Evolutionary conservation across 2,113 vertebrate genomes (phyloP), one percentile per base, ranked within the genome.

Genomic region (Orthochromis indermauri): DNA sequence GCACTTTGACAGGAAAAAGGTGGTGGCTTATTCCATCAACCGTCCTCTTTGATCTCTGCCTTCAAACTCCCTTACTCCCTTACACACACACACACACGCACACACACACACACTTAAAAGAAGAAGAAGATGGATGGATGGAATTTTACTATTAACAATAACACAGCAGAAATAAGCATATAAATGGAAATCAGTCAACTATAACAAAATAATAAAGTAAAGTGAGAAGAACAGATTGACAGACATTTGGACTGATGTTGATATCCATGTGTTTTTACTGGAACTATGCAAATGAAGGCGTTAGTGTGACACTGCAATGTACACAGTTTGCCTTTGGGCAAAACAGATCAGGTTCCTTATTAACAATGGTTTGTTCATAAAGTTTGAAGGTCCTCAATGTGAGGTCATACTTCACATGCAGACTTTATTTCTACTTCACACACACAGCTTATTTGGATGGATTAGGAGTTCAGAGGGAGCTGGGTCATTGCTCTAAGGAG

Each of bases 171-270:
- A 24, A 55, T 55, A 55, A 24, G 6, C 53, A 55, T 13, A 3
- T 24, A 55, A 24, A 24, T 55, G 0, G 21, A 55, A 55, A 1
- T 55, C 11, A 24, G 0, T 55, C 53, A 55, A 13, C 0, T 0
- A 24, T 26, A 55, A 13, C 21, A 13, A 55, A 26, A 26, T 13
- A 8, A 57, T 26, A 55, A 57, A 55, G 54, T 26, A 55, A 57
- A 55, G 54, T 0, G 21, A 55, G 21, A 55, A 13, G 54, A 55
- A 21, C n/a, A 54, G 54, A 14, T 59, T 59, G 55, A 59, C 55
- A 59, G 24, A 66, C 10, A n/a, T 66, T 66, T 2, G 17, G 17
- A 66, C 61, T 66, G 61, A 13, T 21, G 61, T 8, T 66, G 17
- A 11, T 35, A 37, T 21, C 10, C 7, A 0, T 71, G 12, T 71